Percentiles rank a stretch among this genome's conserved stretches.
These are phyloP conservation scores for Zaprionus lineosus DNA, from an alignment of 2,888 invertebrate genomes.

Conservation along the genomic window DNA sequence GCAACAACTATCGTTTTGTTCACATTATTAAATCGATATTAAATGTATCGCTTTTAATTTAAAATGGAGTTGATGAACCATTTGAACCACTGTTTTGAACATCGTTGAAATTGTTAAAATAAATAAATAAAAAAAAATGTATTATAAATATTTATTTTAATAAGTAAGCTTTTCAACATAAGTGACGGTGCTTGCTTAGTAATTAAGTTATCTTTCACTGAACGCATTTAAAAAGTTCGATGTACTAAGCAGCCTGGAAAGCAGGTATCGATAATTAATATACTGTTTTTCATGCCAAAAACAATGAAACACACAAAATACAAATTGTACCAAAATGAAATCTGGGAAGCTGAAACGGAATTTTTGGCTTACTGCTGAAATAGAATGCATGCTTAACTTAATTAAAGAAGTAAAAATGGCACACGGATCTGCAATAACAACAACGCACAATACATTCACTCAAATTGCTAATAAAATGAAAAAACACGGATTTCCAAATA, in stretches of 20 bases:
- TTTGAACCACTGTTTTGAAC: no score
- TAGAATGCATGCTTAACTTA: conserved; percentile 78
- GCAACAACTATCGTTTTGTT: background rate
- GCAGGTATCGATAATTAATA: no score
- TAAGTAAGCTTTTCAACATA: no score
- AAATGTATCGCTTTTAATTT: background rate
- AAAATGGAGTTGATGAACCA: no score
- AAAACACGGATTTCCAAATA: conserved; percentile 74
- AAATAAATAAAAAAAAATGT: no score
- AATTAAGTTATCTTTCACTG: no score
- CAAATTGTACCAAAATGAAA: conserved; percentile 53
- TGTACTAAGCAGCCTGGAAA: no score
- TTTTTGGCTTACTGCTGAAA: conserved; percentile 77
- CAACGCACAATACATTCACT: conserved; percentile 73
- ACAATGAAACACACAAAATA: background rate
- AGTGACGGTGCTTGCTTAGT: no score
- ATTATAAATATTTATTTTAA: no score
- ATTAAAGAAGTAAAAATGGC: conserved; percentile 67
- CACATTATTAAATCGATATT: conserved; percentile 6
- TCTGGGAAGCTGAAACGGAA: conserved; percentile 73
- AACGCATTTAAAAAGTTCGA: no score
- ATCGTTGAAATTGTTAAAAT: no score
- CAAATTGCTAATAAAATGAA: conserved; percentile 79
- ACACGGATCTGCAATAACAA: conserved; percentile 66
- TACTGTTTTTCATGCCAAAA: no score